A percentile compares a stretch with the other conserved stretches of the same genome.
Conservation (phyloP, 2,888 invertebrate species). For the Torymus aiolomorphi region DNA sequence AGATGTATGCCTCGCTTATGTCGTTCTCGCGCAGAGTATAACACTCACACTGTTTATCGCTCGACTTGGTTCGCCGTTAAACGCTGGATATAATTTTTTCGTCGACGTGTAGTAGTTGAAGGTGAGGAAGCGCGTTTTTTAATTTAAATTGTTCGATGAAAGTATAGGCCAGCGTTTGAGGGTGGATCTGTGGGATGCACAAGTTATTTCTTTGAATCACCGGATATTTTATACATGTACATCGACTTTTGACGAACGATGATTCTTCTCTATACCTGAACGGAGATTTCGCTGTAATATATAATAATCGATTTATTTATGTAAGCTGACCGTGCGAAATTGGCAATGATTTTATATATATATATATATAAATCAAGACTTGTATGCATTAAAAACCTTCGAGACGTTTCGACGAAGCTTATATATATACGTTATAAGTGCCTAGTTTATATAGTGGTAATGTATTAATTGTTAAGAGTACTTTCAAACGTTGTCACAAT, state of each 20-base stretch:
- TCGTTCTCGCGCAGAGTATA: neutral
- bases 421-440: neutral
- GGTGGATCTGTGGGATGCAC: neutral
- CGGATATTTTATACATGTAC: neutral
- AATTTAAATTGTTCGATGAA: too few relatives aligned
- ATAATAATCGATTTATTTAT: too few relatives aligned
- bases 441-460: too few relatives aligned
- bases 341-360: conserved; percentile 18
- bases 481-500: too few relatives aligned
- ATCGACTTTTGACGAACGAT: too few relatives aligned
- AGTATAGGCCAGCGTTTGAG: neutral
- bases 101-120: too few relatives aligned
- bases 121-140: too few relatives aligned
- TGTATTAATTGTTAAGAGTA: too few relatives aligned
- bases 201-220: neutral
- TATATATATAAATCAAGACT: neutral
- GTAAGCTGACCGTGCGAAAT: conserved; percentile 5
- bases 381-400: conserved; percentile 17
- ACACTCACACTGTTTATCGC: conserved; percentile 9
- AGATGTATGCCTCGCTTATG: conserved; percentile 29
- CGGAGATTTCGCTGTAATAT: too few relatives aligned
- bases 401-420: conserved; percentile 23
- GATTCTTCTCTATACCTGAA: too few relatives aligned
- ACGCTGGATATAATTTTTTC: too few relatives aligned
- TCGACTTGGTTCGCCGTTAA: neutral